Evolutionary conservation across 2,113 vertebrate genomes (phyloP).

Genomic region (Pelvicachromis taeniatus): DNA sequence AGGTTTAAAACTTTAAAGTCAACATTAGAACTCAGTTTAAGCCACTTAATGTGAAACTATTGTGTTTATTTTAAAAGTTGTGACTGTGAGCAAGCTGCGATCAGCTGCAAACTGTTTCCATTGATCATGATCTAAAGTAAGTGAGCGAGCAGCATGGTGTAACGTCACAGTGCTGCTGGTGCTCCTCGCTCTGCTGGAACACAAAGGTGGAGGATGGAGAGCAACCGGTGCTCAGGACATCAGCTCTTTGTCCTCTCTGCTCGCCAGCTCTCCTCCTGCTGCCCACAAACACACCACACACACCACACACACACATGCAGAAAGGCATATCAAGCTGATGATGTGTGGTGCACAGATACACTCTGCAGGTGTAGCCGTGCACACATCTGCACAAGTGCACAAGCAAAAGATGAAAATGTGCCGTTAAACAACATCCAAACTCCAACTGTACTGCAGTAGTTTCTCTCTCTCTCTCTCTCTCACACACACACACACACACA

Average conservation of each 20-base stretch:
- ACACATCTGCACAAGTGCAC: neutral
- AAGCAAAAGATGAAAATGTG: neutral
- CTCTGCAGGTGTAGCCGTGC: neutral
- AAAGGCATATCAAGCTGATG: neutral
- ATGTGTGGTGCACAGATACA: neutral
- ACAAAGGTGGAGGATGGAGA: neutral
- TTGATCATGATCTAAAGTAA: neutral
- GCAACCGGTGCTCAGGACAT: constrained; percentile 34
- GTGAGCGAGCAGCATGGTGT: neutral
- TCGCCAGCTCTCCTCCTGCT: neutral
- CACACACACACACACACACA: neutral
- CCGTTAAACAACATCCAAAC: neutral
- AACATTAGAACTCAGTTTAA: neutral
- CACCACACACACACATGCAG: neutral
- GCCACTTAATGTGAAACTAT: neutral
- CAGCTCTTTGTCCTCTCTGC: constrained; percentile 48
- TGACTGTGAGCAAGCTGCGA: constrained; percentile 11
- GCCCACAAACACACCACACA: neutral
- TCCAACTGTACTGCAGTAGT: neutral
- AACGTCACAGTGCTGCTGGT: neutral
- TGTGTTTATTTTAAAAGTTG: constrained; percentile 22
- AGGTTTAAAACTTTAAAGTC: neutral
- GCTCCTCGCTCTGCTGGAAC: neutral
- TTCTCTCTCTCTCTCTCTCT: too few species aligned
- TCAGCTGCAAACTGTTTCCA: neutral